Base-by-base conservation (phyloP, 2,888 invertebrate species). In the Cantharis flavilabris region DNA sequence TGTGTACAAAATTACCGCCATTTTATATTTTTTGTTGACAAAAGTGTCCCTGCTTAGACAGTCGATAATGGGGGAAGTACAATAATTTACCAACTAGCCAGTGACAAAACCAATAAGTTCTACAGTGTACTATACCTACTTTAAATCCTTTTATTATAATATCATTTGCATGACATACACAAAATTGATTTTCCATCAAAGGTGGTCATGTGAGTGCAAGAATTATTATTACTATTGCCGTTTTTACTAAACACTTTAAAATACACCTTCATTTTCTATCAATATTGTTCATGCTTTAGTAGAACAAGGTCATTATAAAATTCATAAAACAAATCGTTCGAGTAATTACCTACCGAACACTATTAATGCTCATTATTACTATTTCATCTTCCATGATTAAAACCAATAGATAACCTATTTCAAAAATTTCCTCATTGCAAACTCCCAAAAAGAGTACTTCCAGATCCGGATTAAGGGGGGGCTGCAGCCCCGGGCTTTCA, bases 111-210 rank as follows among this genome's bases (percentile, higher is more conserved):
- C 79, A 73, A 81, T 81, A 75, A 78, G 70, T 74, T 77, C 72
- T 74, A 49, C 70, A 75, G 67, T 77, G 70, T 77, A 76, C 76
- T 74, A 81, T 80, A 80, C 28, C 10, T 30, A 30, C 78, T 82
- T 81, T 82, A 83, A 84, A 84, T 83, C 84, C 81, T 83, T 85
- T 82, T 83, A 81, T 16, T 23, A 64, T 82, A 26, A 26, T 26
- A 81, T 82, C 82, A 84, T 84, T 84, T 84, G 84, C 84, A 83
- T 84, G 85, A 80, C 82, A 79, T 65, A 76, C 30, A 82, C 73
- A 79, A 86, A 86, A 86, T 86, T 86, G 86, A 86, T 86, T 86
- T 86, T 84, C 81, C 69, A 75, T 82, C 81, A 83, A 84, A 76
- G 76, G 70, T 73, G 70, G 62, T 71, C 69, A 28, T 73, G 70